These are phyloP conservation scores for Tetragonisca angustula DNA, from an alignment of 2,888 invertebrate genomes.

Conservation along the genomic window DNA sequence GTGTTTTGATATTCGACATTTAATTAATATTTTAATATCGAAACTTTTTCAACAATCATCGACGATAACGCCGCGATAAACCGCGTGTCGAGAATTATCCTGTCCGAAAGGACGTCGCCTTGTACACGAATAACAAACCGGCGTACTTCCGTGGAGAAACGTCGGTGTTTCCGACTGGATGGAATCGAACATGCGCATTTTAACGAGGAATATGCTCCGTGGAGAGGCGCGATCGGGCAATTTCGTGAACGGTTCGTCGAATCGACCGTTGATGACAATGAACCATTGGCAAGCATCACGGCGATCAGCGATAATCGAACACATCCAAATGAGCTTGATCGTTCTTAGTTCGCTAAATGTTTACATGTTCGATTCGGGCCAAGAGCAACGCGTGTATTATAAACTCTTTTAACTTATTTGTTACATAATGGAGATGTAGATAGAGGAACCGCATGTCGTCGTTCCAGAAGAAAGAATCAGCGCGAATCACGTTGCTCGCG, in stretches of 20 bases:
- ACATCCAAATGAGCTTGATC: neutral
- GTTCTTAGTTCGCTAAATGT: conserved; percentile 17
- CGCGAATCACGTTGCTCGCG: conserved; percentile 41
- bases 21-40: neutral
- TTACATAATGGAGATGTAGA: conserved; percentile 73
- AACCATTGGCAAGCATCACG: neutral
- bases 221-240: neutral
- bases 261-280: conserved; percentile 6
- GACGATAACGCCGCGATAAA: conserved; percentile 11
- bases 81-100: conserved; percentile 54
- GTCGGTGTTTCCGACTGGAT: conserved; percentile 58
- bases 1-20: no score
- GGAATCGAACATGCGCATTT: conserved; percentile 62
- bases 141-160: conserved; percentile 55
- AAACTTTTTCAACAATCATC: neutral
- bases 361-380: conserved; percentile 64
- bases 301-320: neutral
- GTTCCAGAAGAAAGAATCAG: conserved; percentile 34
- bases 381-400: conserved; percentile 79
- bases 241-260: conserved; percentile 5
- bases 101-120: conserved; percentile 57
- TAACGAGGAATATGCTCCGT: neutral
- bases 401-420: conserved; percentile 80
- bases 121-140: conserved; percentile 58
- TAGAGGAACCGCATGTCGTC: conserved; percentile 67